phyloP scores from a whole-genome alignment of 2,113 vertebrate genomes.

The Eubucco bourcierii region DNA sequence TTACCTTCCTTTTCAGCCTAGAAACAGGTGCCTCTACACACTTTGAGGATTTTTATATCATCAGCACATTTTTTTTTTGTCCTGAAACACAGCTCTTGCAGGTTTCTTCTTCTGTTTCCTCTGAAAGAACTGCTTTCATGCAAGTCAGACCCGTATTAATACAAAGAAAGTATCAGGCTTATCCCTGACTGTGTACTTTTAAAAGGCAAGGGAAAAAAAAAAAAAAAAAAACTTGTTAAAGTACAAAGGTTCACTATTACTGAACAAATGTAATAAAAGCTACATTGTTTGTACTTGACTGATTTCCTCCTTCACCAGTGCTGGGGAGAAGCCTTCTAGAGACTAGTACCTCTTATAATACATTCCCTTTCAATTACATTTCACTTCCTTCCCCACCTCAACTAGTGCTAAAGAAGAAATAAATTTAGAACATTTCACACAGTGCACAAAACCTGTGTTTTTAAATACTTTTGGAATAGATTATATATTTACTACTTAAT shows the following conservation, averaged over 20 bases:
- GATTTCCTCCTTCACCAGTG: conserved; percentile 12
- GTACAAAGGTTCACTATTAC: conserved; percentile 51
- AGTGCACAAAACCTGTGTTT: neutral
- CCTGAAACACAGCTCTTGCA: neutral
- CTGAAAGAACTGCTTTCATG: neutral
- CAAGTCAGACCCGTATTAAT: neutral
- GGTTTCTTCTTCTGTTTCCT: neutral
- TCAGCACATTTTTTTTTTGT: neutral
- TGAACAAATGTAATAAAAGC: conserved; percentile 29
- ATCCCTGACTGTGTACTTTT: neutral
- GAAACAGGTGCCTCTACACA: neutral
- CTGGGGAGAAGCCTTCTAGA: conserved; percentile 14
- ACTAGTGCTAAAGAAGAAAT: neutral
- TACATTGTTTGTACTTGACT: conserved; percentile 32
- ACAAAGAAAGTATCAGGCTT: conserved; percentile 1
- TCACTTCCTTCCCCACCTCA: neutral
- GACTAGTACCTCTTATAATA: neutral
- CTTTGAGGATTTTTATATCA: neutral
- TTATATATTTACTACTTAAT: neutral
- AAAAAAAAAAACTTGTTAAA: neutral
- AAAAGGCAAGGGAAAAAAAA: conserved; percentile 19
- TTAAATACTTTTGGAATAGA: neutral
- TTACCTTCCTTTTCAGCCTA: neutral
- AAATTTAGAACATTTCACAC: neutral
- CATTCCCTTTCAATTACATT: neutral